Conservation (phyloP, 2,888 invertebrate genomes). For the Lamellibrachia columna region DNA sequence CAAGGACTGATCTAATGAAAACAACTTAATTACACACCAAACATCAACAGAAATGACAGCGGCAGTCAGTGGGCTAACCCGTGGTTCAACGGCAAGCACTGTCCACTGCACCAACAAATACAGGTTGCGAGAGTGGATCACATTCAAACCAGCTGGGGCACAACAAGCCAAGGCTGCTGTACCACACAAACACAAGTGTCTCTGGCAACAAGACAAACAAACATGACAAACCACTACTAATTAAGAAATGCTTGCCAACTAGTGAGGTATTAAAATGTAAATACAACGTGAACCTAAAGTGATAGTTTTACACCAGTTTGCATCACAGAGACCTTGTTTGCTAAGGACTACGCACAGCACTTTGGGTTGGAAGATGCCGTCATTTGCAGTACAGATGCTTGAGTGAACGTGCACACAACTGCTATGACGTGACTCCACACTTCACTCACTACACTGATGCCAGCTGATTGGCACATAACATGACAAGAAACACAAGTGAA, state of each 20-base stretch:
- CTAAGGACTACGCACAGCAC: not conserved
- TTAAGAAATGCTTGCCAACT: not conserved
- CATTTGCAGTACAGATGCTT: not conserved
- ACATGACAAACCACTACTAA: not conserved
- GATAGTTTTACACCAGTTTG: not conserved
- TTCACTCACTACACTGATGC: not conserved
- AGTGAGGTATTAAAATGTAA: constrained; percentile 10
- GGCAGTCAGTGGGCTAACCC: not conserved
- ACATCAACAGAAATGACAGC: not conserved
- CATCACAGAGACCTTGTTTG: not conserved
- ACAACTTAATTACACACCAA: constrained; percentile 1
- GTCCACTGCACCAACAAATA: not conserved
- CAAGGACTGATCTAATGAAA: constrained; percentile 1
- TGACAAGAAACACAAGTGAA: not conserved
- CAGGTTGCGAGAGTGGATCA: not conserved
- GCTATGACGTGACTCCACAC: not conserved
- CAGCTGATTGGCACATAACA: not conserved
- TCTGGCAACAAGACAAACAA: not conserved
- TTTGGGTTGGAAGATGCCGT: not conserved
- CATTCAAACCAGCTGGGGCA: no score
- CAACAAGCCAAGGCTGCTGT: not conserved
- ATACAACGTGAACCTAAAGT: constrained; percentile 12
- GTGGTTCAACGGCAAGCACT: not conserved
- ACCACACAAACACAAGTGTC: not conserved
- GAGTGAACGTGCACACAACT: not conserved